Evolutionary conservation across 2,113 vertebrate genomes (phyloP), one percentile per base, ranked within the genome.

Genomic region (Atherinomorus stipes): DNA sequence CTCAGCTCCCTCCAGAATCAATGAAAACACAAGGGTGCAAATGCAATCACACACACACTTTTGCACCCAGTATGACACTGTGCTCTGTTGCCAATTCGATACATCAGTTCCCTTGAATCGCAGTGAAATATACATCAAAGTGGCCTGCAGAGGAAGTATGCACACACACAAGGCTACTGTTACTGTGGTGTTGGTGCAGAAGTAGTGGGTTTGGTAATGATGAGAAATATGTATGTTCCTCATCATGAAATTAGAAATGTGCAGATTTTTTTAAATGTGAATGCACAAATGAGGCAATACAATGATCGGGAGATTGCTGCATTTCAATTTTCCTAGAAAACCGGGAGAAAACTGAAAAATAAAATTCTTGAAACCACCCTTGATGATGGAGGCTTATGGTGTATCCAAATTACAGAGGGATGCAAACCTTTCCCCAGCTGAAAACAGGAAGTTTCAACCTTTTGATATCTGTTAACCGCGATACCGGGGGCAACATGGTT

Each of bases 51-150:
- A 44, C 60, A 49, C 31, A 49, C 51, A 44, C 25, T 47, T 71
- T 74, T 69, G 54, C 84, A 77, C 86, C 76, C 38, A 42, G 52
- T 85, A 73, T 89, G 85, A 78, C 85, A 86, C 70, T 5, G 13
- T 26, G 68, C 76, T 54, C 68, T 57, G 59, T 21, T 40, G 66
- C 44, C 34, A 45, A 19, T 50, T 69, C 16, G 40, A 78, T 81
- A 86, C 85, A 80, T 90, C 79, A 78, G 70, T 81, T 83, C 84
- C 75, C 69, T 83, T 70, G 68, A 85, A 71, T 21, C 34, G 67
- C 68, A 66, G 83, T 87, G 76, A 88, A 90, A 90, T 83, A 82
- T 79, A 89, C 85, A 91, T 91, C 89, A 91, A 89, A 90, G 84
- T 56, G 58, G 61, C 76, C 54, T 64, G 62, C 54, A 60, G 76